Evolutionary conservation across 30 jellyfish, hydroid and myxozoan genomes (phyloP).

Genomic region (Sanderia malayensis): DNA sequence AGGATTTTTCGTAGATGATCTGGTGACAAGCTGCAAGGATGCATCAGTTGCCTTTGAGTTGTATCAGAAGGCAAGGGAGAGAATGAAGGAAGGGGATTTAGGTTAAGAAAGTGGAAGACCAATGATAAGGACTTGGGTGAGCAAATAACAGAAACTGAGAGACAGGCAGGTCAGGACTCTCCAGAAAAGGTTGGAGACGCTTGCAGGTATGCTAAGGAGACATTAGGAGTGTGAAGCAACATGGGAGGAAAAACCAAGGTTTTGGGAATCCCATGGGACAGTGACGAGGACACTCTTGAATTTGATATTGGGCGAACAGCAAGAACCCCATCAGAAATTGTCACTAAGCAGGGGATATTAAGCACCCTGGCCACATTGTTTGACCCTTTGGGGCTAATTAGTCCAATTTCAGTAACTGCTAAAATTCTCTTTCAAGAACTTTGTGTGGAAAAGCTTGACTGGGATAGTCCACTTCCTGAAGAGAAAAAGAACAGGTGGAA

Average conservation of each 20-base stretch:
- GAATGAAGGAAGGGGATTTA: conserved; percentile 29
- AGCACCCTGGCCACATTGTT: conserved; percentile 37
- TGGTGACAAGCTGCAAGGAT: background rate
- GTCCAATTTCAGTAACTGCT: conserved; percentile 52
- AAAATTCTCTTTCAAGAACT: conserved; percentile 51
- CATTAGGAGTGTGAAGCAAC: conserved; percentile 36
- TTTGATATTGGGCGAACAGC: conserved; percentile 22
- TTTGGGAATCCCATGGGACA: conserved; percentile 59
- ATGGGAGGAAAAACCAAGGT: conserved; percentile 54
- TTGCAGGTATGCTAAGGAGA: conserved; percentile 36
- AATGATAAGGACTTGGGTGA: conserved; percentile 27
- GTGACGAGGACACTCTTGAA: conserved; percentile 27
- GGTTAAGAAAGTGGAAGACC: conserved; percentile 23
- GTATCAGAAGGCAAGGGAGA: background rate
- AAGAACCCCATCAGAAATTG: background rate
- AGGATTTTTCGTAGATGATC: conserved; percentile 29
- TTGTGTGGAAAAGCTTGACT: conserved; percentile 26
- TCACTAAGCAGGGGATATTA: conserved; percentile 44
- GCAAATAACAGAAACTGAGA: conserved; percentile 25
- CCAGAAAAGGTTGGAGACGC: background rate
- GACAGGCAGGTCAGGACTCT: background rate
- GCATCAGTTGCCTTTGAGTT: background rate
- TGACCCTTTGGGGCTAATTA: conserved; percentile 46
- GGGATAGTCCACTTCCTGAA: conserved; percentile 43
- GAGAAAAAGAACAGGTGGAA: conserved; percentile 28